phyloP scores from a whole-genome alignment of 2,888 invertebrate species.

The Dryocosmus kuriphilus region DNA sequence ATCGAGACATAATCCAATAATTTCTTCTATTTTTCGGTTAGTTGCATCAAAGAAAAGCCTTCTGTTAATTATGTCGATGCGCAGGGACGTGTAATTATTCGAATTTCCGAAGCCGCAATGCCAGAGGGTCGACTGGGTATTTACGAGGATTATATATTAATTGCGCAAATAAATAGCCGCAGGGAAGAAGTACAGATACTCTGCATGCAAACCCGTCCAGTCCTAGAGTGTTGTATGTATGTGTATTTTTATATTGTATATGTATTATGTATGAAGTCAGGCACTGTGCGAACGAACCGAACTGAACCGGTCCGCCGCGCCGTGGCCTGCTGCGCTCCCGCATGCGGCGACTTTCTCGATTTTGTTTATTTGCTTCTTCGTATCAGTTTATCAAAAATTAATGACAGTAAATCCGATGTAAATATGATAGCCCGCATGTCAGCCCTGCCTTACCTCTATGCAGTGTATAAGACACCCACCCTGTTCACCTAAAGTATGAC shows the following conservation, averaged over 20 bases:
- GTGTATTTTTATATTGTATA: constrained; percentile 38
- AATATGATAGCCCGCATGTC: constrained; percentile 65
- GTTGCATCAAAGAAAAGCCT: no score
- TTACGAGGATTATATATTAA: constrained; percentile 77
- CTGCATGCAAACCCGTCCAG: constrained; percentile 18
- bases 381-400: constrained; percentile 74
- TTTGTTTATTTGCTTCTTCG: constrained; percentile 57
- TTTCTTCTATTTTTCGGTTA: no score
- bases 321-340: constrained; percentile 58
- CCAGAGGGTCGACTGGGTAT: constrained; percentile 66
- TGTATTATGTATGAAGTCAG: no score
- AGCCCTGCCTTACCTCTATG: constrained; percentile 31
- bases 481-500: neutral
- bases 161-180: constrained; percentile 75
- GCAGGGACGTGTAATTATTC: constrained; percentile 72
- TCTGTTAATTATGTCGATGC: constrained; percentile 68
- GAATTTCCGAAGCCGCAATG: constrained; percentile 63
- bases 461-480: constrained; percentile 40
- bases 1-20: no score
- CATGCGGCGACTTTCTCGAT: constrained; percentile 58
- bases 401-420: constrained; percentile 70
- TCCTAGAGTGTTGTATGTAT: constrained; percentile 27
- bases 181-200: constrained; percentile 50
- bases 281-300: constrained; percentile 55
- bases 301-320: constrained; percentile 66